Base-by-base conservation (phyloP, 2,113 vertebrate genomes). In the Macrotis lagotis region DNA sequence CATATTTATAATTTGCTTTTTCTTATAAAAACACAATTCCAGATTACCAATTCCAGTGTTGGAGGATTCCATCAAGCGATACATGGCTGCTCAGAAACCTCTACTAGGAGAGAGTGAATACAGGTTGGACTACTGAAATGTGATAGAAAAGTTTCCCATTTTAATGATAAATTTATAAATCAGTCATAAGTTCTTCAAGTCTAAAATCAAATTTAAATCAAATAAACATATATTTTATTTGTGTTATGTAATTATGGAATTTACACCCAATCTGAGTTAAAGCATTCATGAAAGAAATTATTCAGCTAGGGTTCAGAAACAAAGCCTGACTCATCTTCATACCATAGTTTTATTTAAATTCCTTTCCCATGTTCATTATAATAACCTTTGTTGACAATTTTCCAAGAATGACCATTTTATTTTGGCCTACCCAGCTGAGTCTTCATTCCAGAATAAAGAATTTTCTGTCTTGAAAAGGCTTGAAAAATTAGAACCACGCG, bases 21-120 rank as follows among this genome's bases (percentile, higher is more conserved):
- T 25, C 0, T 83, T 95, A 50, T 95, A 94, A 51, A 93, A 3
- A 37, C 95, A 48, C 31, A 44, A 25, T 93, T 91, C 91, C 10
- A 98, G 97, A 90, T 96, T 98, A 1, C 98, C 98, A 25, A 2
- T 98, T 96, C 98, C 98, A 50, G 98, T 98, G 51, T 91, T 98
- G 91, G 98, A 99, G 90, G 97, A 98, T 1, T 98, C 97, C 28
- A 96, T 99, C 90, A 95, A 83, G 89, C 98, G 96, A 92, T 98
- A 98, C 95, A 92, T 98, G 93, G 96, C 98, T 97, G 97, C 98
- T 93, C 98, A 98, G 95, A 98, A 96, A 47, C 97, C 98, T 51
- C 98, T 99, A 74, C 59, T 99, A 95, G 96, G 96, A 90, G 96
- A 97, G 47, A 97, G 98, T 12, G 93, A 98, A 55, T 98, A 96